phyloP scores from a whole-genome alignment of 2,888 invertebrate species.

The Pharmacophagus antenor region DNA sequence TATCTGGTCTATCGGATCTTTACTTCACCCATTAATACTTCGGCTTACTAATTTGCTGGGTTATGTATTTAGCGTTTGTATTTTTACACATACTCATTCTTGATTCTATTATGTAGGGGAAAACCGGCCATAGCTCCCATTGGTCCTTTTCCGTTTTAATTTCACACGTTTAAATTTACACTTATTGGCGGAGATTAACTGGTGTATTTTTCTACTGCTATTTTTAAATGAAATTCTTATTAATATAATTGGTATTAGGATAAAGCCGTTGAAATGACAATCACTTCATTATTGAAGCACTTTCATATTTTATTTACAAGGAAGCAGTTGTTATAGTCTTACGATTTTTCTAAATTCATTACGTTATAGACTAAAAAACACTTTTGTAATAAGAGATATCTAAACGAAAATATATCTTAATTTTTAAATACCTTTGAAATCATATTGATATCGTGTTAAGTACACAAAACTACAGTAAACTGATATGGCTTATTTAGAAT shows the following conservation, averaged over 20 bases:
- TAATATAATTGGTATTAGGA: too few species aligned
- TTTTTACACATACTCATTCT: too few species aligned
- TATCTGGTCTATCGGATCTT: too few species aligned
- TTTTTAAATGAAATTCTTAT: background rate
- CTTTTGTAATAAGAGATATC: background rate
- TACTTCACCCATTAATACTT: too few species aligned
- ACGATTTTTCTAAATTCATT: background rate
- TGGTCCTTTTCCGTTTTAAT: too few species aligned
- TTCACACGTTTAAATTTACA: too few species aligned
- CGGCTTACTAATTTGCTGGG: too few species aligned
- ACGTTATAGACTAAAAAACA: background rate
- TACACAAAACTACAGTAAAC: constrained; percentile 22
- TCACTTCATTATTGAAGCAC: background rate
- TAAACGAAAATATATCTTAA: background rate
- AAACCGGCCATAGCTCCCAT: too few species aligned
- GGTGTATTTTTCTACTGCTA: background rate
- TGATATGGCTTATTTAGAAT: constrained; percentile 31
- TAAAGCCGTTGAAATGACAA: background rate
- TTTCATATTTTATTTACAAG: background rate
- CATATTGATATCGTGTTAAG: constrained; percentile 18
- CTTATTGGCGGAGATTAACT: too few species aligned
- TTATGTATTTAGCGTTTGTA: too few species aligned
- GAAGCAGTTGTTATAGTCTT: background rate
- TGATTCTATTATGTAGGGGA: too few species aligned
- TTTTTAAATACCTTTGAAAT: constrained; percentile 25